These are phyloP conservation scores for Cyrtodaria siliqua DNA, from an alignment of 2,888 invertebrate genomes.

Conservation along the genomic window DNA sequence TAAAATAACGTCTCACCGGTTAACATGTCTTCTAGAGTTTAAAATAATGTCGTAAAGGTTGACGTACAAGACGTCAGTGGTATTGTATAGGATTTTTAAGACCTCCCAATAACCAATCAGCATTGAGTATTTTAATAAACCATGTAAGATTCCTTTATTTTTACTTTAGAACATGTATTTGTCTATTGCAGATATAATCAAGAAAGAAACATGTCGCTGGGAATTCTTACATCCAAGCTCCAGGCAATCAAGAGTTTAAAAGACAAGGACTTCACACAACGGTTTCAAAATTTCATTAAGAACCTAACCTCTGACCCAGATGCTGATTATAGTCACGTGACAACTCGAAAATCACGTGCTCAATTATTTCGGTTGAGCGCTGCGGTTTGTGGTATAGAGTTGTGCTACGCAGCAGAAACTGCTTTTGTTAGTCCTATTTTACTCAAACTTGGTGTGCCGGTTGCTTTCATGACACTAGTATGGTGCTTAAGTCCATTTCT, in stretches of 20 bases:
- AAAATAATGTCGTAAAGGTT: too few species aligned
- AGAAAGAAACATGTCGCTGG: constrained; percentile 80
- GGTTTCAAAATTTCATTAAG: constrained; percentile 57
- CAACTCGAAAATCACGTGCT: constrained; percentile 85
- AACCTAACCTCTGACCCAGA: constrained; percentile 46
- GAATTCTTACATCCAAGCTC: constrained; percentile 78
- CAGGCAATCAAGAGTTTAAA: constrained; percentile 78
- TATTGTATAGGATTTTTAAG: too few species aligned
- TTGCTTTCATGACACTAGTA: constrained; percentile 97
- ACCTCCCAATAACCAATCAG: too few species aligned
- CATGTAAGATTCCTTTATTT: too few species aligned
- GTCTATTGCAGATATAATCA: too few species aligned
- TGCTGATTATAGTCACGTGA: constrained; percentile 65
- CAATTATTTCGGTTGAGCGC: constrained; percentile 94
- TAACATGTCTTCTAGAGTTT: too few species aligned
- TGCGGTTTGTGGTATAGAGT: constrained; percentile 98
- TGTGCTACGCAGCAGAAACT: constrained; percentile 98
- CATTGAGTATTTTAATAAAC: too few species aligned
- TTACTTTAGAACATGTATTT: too few species aligned
- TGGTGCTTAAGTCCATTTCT: constrained; percentile 98
- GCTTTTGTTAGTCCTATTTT: constrained; percentile 98
- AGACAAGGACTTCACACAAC: constrained; percentile 54
- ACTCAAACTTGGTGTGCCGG: constrained; percentile 95
- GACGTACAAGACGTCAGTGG: too few species aligned
- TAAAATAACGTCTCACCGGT: too few species aligned